These are phyloP conservation scores for Odontomachus brunneus DNA, from an alignment of 1,140 invertebrate genomes.

Conservation along the genomic window DNA sequence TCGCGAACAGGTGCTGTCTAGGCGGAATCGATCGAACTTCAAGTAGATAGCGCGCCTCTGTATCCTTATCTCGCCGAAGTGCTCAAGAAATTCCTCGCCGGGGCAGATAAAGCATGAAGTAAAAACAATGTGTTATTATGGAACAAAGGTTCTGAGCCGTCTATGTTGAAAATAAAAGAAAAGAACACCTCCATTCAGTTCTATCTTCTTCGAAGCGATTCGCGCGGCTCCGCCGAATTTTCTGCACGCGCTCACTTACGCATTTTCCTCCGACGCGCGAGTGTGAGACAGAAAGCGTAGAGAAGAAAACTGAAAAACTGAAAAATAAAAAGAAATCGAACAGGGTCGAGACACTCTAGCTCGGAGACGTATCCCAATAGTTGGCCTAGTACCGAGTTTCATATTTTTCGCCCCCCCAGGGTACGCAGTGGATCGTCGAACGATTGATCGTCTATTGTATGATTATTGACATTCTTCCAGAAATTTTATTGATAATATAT, in stretches of 20 bases:
- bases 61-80: constrained; percentile 20
- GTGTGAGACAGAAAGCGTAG: not conserved
- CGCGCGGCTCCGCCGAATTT: not conserved
- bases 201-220: no score
- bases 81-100: not conserved
- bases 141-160: constrained; percentile 1
- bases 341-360: constrained; percentile 66
- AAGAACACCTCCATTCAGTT: no score
- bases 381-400: constrained; percentile 84
- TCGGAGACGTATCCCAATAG: constrained; percentile 79
- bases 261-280: constrained; percentile 22
- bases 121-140: not conserved
- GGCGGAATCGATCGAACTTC: constrained; percentile 1
- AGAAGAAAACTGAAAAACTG: not conserved
- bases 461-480: constrained; percentile 83
- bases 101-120: not conserved
- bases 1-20: constrained; percentile 31
- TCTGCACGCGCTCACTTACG: not conserved
- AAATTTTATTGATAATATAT: constrained; percentile 83
- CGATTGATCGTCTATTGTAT: constrained; percentile 79
- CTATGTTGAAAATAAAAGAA: not conserved
- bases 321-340: constrained; percentile 23
- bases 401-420: constrained; percentile 79
- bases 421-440: constrained; percentile 73
- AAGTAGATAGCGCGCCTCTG: not conserved